phyloP scores from a whole-genome alignment of 92 coral and sea anemone species.

The Phenganax marumi region DNA sequence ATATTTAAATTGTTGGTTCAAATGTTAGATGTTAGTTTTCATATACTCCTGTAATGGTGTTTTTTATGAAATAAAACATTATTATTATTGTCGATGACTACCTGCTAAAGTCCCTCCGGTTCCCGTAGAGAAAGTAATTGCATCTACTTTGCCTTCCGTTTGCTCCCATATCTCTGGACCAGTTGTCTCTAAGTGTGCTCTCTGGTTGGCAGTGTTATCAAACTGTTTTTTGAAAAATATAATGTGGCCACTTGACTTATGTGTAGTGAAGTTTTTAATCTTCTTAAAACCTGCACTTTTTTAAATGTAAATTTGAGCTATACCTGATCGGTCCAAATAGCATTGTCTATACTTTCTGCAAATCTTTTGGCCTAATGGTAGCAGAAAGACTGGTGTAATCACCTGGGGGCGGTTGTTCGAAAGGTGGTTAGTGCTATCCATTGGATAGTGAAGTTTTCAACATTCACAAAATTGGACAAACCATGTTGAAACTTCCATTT shows the following conservation, averaged over 20 bases:
- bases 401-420: not conserved
- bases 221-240: slow-evolving; percentile 53
- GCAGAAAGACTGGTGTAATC: too few species aligned
- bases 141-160: slow-evolving; percentile 88
- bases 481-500: too few species aligned
- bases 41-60: too few species aligned
- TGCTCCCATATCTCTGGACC: slow-evolving; percentile 99
- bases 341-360: slow-evolving; percentile 81
- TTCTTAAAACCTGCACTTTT: too few species aligned
- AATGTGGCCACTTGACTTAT: too few species aligned
- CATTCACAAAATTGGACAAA: too few species aligned
- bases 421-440: too few species aligned
- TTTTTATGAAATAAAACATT: too few species aligned
- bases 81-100: slow-evolving; percentile 22
- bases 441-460: too few species aligned
- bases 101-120: slow-evolving; percentile 99
- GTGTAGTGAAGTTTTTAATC: too few species aligned
- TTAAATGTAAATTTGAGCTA: not conserved
- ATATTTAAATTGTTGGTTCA: too few species aligned
- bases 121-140: slow-evolving; percentile 89
- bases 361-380: slow-evolving; percentile 67
- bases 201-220: slow-evolving; percentile 86
- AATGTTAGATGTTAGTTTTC: too few species aligned
- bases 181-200: slow-evolving; percentile 96
- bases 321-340: slow-evolving; percentile 97